These are phyloP conservation scores for Callyntrura guangdongensis DNA, from an alignment of 2,888 invertebrate genomes.

Conservation along the genomic window DNA sequence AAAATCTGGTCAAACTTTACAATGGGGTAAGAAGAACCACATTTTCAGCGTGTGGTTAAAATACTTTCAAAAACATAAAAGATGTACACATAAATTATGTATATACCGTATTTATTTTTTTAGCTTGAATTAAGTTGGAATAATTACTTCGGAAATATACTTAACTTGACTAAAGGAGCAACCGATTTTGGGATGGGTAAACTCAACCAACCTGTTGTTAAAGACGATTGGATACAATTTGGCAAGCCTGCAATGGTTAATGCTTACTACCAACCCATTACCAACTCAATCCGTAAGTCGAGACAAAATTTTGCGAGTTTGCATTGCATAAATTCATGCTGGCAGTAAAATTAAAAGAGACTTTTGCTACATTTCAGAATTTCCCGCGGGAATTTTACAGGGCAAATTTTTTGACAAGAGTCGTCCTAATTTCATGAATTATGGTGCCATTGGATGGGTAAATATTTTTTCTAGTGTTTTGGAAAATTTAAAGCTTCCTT, in stretches of 20 bases:
- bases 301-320: not conserved
- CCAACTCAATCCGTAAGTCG: conserved; percentile 85
- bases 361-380: no score
- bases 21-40: conserved; percentile 83
- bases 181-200: conserved; percentile 84
- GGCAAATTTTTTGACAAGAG: conserved; percentile 87
- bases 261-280: conserved; percentile 85
- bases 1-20: conserved; percentile 85
- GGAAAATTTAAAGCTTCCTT: no score
- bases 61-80: no score
- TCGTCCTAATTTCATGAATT: conserved; percentile 86
- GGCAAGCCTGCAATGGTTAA: conserved; percentile 85
- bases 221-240: conserved; percentile 84
- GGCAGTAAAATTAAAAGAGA: not conserved
- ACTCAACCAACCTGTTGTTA: conserved; percentile 83
- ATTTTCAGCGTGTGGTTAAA: no score
- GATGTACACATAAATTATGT: no score
- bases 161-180: conserved; percentile 84
- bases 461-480: no score
- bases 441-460: conserved; percentile 86
- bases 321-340: no score
- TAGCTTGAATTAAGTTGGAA: conserved; percentile 83
- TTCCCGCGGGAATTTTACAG: conserved; percentile 85
- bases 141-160: conserved; percentile 85
- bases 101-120: not conserved